Evolutionary conservation across 2,888 invertebrate genomes (phyloP), one percentile per base, ranked within the genome.

Genomic region (Nebria brevicollis): DNA sequence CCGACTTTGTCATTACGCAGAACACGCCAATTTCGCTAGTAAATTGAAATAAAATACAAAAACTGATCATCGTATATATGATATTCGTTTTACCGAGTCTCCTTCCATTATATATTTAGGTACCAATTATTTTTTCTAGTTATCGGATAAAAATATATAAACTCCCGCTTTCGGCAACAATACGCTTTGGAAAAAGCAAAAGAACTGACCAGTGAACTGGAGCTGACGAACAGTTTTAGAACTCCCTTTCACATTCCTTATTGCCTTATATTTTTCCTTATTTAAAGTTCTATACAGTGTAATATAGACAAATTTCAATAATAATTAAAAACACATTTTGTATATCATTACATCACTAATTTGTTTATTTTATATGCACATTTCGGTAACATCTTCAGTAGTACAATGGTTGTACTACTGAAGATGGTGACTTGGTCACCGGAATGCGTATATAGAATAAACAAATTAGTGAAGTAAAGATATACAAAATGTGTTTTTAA

Each of bases 1-100:
- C 95, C 95, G 72, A 93, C 92, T 88, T 91, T 90, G 70, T 93
- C 91, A 87, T 93, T 94, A 84, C 72, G 72, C 25, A 75, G 34
- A 72, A 81, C 43, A 10, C 72, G 64, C 64, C 72, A 81, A 54
- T 81, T 81, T 81, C 72, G 54, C 81, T 81, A 76, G 34, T 15
- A 64, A 66, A 68, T 66, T 20, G 20, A 20, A 20, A 66, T 13
- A 10, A 66, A 15, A 20, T 70, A 70, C 13, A 11, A 70, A 15
- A 25, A 70, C 10, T 26, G 11, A 70, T 10, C 15, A 25, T 70
- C 15, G 8, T 26, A 34, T 66, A 70, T 66, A 66, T n/a, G 66
- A 10, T 25, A 66, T 11, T 66, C 42, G 8, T 42, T 66, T 11
- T 79, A 79, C 79, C 79, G 43, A 74, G 42, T 79, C 79, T 65